Percentiles rank a stretch among this genome's conserved stretches.
phyloP scores from a whole-genome alignment of 2,113 vertebrate genomes.

The Sisor rabdophorus region DNA sequence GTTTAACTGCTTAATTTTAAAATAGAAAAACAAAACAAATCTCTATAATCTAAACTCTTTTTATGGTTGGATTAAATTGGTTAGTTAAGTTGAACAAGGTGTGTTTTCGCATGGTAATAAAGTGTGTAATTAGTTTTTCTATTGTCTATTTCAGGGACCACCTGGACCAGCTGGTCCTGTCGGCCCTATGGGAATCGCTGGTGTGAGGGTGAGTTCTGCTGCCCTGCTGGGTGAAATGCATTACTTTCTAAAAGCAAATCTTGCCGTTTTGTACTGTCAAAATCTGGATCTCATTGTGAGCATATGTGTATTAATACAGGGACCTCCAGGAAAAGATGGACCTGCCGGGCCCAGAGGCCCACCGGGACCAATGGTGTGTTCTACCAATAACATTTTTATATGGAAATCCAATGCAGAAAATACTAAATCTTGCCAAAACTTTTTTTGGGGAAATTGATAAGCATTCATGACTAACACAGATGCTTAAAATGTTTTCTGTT shows the following conservation, averaged over 20 bases:
- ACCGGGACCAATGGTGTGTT: slow-evolving; percentile 83
- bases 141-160: slow-evolving; percentile 72
- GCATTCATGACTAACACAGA: neutral
- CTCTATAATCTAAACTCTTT: neutral
- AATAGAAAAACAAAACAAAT: slow-evolving; percentile 19
- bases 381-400: slow-evolving; percentile 8
- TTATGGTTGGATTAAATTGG: slow-evolving; percentile 15
- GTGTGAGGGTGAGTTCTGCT: slow-evolving; percentile 71
- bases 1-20: too few relatives aligned
- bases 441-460: neutral
- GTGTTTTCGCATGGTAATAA: slow-evolving; percentile 12
- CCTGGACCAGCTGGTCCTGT: slow-evolving; percentile 77
- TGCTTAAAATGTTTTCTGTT: neutral
- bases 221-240: neutral
- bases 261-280: slow-evolving; percentile 22
- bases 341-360: slow-evolving; percentile 84
- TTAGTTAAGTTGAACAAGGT: slow-evolving; percentile 26
- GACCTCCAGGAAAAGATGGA: slow-evolving; percentile 91
- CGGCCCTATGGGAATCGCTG: slow-evolving; percentile 83
- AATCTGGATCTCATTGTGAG: neutral
- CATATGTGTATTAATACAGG: slow-evolving; percentile 67
- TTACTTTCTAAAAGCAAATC: neutral
- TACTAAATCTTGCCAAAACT: neutral
- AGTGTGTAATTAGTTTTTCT: slow-evolving; percentile 28
- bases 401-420: neutral